phyloP scores from a whole-genome alignment of 2,797 vertebrate species.

The Malacoctenus gilli region DNA sequence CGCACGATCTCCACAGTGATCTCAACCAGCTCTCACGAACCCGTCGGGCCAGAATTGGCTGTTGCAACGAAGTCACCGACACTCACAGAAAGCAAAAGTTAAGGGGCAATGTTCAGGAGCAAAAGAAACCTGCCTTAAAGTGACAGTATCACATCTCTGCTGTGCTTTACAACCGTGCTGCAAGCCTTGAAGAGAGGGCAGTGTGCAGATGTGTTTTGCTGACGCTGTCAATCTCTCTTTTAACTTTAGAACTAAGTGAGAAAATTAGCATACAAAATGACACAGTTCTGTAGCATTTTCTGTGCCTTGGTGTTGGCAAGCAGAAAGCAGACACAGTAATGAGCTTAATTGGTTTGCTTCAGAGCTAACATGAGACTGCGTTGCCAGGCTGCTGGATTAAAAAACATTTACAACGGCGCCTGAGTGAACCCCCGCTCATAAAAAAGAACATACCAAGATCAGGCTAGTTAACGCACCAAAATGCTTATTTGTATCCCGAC shows the following conservation, averaged over 20 bases:
- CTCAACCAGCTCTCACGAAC: conserved; percentile 29
- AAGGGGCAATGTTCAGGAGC: not conserved
- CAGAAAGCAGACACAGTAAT: conserved; percentile 60
- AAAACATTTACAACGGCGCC: conserved; percentile 38
- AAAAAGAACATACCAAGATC: conserved; percentile 30
- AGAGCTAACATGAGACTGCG: conserved; percentile 43
- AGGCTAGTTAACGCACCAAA: conserved; percentile 27
- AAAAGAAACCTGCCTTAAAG: not conserved
- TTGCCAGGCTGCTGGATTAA: conserved; percentile 58
- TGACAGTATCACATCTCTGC: not conserved
- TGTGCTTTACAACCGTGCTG: not conserved
- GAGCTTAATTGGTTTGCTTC: conserved; percentile 67
- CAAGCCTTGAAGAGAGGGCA: conserved; percentile 8
- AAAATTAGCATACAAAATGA: conserved; percentile 34
- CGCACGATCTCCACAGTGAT: conserved; percentile 40
- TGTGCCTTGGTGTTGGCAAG: conserved; percentile 52
- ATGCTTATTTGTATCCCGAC: conserved; percentile 11
- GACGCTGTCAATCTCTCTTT: conserved; percentile 29
- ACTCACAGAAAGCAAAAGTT: too few species aligned
- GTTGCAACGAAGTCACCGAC: conserved; percentile 1
- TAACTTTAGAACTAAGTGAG: conserved; percentile 47
- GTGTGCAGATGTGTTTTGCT: conserved; percentile 19
- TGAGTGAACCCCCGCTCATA: conserved; percentile 24
- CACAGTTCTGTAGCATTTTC: conserved; percentile 46
- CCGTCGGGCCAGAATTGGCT: conserved; percentile 14